These are phyloP conservation scores for Brachionus plicatilis DNA, from an alignment of 1,140 invertebrate genomes.

Conservation along the genomic window DNA sequence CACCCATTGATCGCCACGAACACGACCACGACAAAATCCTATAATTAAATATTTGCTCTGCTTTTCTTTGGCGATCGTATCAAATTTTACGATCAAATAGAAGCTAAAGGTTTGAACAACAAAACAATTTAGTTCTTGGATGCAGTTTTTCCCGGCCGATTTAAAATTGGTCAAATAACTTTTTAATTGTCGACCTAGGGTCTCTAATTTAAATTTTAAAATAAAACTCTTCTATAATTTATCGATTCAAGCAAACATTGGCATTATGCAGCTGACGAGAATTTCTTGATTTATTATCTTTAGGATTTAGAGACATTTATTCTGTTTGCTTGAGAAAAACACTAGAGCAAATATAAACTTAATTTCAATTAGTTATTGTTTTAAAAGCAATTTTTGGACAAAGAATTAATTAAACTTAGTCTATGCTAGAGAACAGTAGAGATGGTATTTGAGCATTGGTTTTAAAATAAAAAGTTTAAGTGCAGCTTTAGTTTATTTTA, in stretches of 20 bases:
- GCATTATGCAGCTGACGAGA: neutral
- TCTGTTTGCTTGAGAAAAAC: constrained; percentile 31
- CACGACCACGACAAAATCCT: constrained; percentile 6
- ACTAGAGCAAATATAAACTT: constrained; percentile 7
- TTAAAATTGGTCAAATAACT: neutral
- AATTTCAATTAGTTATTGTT: constrained; percentile 1
- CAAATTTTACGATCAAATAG: neutral
- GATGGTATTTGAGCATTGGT: neutral
- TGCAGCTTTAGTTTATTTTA: neutral
- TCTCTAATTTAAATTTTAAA: neutral
- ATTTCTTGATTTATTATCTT: constrained; percentile 30
- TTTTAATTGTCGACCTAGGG: neutral
- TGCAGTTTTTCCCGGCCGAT: neutral
- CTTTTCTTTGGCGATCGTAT: neutral
- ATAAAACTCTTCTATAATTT: neutral
- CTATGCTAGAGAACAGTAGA: neutral
- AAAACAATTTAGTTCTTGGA: neutral
- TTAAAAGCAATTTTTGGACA: constrained; percentile 22
- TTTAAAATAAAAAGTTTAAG: neutral
- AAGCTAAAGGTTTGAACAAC: neutral
- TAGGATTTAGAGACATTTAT: constrained; percentile 35
- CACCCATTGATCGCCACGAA: neutral
- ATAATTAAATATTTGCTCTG: constrained; percentile 26
- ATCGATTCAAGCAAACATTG: neutral
- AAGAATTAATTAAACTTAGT: constrained; percentile 33